A percentile compares a stretch with the other conserved stretches of the same genome.
These are phyloP conservation scores for Ornithoptera alexandrae DNA, from an alignment of 2,888 invertebrate species.

Conservation along the genomic window DNA sequence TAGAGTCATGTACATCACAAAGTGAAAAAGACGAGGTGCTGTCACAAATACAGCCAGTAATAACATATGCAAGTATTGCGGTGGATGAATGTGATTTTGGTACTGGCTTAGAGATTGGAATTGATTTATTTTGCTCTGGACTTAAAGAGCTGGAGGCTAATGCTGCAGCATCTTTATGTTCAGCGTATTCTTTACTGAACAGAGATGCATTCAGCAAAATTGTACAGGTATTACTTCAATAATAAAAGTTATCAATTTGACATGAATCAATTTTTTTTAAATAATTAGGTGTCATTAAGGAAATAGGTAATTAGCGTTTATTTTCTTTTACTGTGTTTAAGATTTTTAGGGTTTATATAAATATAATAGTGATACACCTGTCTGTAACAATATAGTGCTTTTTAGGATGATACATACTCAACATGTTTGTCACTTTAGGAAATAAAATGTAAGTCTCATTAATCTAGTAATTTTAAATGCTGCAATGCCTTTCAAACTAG, in stretches of 20 bases:
- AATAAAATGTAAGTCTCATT: no score
- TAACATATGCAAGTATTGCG: conserved; percentile 92
- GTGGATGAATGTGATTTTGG: conserved; percentile 98
- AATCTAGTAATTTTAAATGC: no score
- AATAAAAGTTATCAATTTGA: not conserved
- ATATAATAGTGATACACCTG: no score
- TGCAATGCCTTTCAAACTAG: no score
- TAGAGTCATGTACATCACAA: conserved; percentile 81
- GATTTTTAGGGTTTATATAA: no score
- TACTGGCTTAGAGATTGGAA: conserved; percentile 92
- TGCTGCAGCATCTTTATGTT: conserved; percentile 82
- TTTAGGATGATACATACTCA: no score
- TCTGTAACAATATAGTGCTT: no score
- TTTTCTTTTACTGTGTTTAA: no score
- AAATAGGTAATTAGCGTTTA: no score
- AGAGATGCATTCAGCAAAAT: conserved; percentile 87
- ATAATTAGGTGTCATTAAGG: no score
- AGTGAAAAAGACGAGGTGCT: conserved; percentile 81
- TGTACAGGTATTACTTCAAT: conserved; percentile 68
- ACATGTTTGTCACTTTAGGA: no score
- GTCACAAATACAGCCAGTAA: conserved; percentile 87
- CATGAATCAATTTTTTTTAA: not conserved
- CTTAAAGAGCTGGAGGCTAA: conserved; percentile 83
- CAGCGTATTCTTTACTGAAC: conserved; percentile 88
- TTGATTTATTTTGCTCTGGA: conserved; percentile 90